Evolutionary conservation across 2,888 invertebrate genomes (phyloP).

Genomic region (Cheilosia urbana): DNA sequence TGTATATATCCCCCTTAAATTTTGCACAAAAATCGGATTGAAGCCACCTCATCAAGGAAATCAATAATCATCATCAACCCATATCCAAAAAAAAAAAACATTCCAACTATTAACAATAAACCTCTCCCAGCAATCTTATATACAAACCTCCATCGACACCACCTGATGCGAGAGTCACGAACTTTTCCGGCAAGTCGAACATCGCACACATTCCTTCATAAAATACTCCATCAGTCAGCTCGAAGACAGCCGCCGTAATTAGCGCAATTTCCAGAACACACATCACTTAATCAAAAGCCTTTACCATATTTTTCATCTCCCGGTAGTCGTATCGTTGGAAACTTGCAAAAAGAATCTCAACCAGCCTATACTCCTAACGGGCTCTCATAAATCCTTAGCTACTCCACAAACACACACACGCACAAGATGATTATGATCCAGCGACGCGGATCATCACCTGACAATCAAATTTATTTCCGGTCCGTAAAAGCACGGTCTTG

Average conservation of each 20-base stretch:
- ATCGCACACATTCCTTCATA: neutral
- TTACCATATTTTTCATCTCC: slow-evolving; percentile 44
- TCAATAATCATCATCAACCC: too few species aligned
- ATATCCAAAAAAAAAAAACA: too few species aligned
- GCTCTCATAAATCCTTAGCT: slow-evolving; percentile 56
- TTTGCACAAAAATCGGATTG: too few species aligned
- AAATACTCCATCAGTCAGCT: slow-evolving; percentile 29
- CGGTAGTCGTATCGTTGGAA: slow-evolving; percentile 4
- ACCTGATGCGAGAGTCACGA: neutral
- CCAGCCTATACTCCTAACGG: slow-evolving; percentile 53
- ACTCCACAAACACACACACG: slow-evolving; percentile 27
- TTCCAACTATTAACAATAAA: too few species aligned
- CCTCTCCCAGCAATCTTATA: too few species aligned
- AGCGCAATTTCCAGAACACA: slow-evolving; percentile 44
- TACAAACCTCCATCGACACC: neutral
- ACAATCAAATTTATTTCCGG: slow-evolving; percentile 74
- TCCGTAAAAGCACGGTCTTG: slow-evolving; percentile 30
- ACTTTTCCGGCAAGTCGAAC: neutral
- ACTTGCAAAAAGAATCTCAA: slow-evolving; percentile 49
- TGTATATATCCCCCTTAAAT: too few species aligned
- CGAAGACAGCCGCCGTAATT: slow-evolving; percentile 51
- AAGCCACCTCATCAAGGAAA: too few species aligned
- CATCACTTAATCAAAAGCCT: slow-evolving; percentile 66
- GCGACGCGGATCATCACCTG: slow-evolving; percentile 72
- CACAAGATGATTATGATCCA: slow-evolving; percentile 70